A percentile compares a stretch with the other conserved stretches of the same genome.
These are phyloP conservation scores for Salvelinus alpinus DNA, from an alignment of 2,113 vertebrate genomes.

Conservation along the genomic window DNA sequence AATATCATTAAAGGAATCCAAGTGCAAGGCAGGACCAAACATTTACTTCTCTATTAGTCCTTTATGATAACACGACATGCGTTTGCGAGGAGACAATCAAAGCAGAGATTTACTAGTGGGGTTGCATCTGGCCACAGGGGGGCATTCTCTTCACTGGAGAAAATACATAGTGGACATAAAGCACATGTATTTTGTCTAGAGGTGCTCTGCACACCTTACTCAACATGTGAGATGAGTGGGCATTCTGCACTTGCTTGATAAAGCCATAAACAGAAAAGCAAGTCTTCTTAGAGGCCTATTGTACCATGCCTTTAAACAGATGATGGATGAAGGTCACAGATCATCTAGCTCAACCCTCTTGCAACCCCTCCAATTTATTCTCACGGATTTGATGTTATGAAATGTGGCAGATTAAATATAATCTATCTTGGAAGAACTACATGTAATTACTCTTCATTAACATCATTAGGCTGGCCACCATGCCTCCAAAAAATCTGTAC, in stretches of 20 bases:
- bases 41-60: not conserved
- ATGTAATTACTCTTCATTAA: not conserved
- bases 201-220: not conserved
- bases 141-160: not conserved
- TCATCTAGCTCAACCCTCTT: too few relatives aligned
- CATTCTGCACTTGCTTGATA: not conserved
- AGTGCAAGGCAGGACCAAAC: not conserved
- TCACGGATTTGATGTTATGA: too few relatives aligned
- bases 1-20: not conserved
- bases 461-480: not conserved
- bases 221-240: not conserved
- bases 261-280: not conserved
- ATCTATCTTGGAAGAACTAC: not conserved
- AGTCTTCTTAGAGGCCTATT: too few relatives aligned
- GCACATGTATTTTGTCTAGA: not conserved
- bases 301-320: not conserved
- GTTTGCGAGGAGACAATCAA: not conserved
- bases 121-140: not conserved
- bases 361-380: too few relatives aligned
- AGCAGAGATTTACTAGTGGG: not conserved
- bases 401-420: not conserved
- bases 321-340: too few relatives aligned
- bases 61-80: not conserved
- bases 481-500: slow-evolving; percentile 49
- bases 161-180: not conserved